Conservation (phyloP, 2,797 vertebrate genomes). For the Peromyscus melanophrys region DNA sequence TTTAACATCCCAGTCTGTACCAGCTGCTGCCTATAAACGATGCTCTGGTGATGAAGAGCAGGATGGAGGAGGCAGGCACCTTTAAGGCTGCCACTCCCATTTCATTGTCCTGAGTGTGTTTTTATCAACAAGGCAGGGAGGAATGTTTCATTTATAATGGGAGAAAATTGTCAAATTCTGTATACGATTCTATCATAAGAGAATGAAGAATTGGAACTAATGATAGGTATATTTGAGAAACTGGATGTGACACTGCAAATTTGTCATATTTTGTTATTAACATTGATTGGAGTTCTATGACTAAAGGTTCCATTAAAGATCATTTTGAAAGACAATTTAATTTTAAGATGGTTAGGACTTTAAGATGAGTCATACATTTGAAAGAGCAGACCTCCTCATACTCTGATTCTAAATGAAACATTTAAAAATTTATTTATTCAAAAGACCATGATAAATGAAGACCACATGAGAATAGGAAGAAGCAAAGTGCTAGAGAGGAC, state of each 20-base stretch:
- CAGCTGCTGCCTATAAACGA: neutral
- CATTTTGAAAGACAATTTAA: conserved; percentile 28
- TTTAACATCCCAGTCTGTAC: neutral
- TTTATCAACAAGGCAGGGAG: conserved; percentile 5
- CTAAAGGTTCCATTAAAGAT: conserved; percentile 18
- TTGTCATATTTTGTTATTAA: conserved; percentile 39
- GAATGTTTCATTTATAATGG: neutral
- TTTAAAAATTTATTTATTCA: too few relatives aligned
- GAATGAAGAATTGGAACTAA: conserved; percentile 36
- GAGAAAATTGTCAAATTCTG: neutral
- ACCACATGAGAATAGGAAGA: too few relatives aligned
- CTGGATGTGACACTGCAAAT: neutral
- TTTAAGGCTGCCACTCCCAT: neutral
- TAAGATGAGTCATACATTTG: conserved; percentile 50
- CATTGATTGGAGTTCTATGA: neutral
- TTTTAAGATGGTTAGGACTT: conserved; percentile 40
- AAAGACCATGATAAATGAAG: too few relatives aligned
- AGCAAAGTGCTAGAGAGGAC: too few relatives aligned
- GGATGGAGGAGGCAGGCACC: neutral
- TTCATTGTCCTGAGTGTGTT: neutral
- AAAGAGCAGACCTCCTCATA: conserved; percentile 23
- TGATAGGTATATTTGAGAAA: neutral
- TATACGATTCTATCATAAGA: neutral
- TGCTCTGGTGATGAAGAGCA: neutral
- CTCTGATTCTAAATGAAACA: neutral